These are phyloP conservation scores for Caenorhabditis sp. DNA, from an alignment of 2,888 invertebrate genomes.

Conservation along the genomic window DNA sequence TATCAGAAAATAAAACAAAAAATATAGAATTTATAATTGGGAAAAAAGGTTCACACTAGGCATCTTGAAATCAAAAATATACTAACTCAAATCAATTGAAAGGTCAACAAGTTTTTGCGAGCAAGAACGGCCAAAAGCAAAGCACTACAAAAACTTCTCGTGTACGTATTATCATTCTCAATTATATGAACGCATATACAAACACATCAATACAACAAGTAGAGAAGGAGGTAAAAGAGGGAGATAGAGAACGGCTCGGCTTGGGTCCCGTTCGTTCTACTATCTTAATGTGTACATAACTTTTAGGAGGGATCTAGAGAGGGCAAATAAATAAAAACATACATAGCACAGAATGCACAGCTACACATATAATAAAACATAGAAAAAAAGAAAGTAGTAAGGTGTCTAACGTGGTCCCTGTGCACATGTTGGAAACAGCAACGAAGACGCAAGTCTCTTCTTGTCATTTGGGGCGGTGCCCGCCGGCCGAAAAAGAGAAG, in stretches of 20 bases:
- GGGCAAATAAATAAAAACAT: conserved; percentile 1
- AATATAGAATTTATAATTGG: background rate
- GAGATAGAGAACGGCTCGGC: background rate
- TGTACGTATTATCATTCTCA: background rate
- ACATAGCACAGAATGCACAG: background rate
- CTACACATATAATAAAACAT: background rate
- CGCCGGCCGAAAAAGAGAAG: background rate
- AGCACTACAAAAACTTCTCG: background rate
- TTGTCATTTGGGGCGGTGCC: too few species aligned
- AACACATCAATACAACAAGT: background rate
- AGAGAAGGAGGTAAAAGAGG: background rate
- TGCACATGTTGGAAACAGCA: too few species aligned
- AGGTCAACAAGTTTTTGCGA: background rate
- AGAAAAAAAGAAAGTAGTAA: background rate
- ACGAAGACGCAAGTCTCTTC: too few species aligned
- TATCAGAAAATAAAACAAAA: background rate
- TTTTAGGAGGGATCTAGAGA: background rate
- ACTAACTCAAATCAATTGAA: background rate
- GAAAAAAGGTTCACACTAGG: background rate
- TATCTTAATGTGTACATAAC: conserved; percentile 1
- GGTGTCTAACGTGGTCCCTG: too few species aligned
- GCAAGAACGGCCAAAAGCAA: background rate
- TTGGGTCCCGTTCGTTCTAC: background rate
- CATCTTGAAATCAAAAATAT: background rate
- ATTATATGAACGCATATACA: background rate